phyloP scores from a whole-genome alignment of 2,888 invertebrate species.

The Mesorhabditis belari region DNA sequence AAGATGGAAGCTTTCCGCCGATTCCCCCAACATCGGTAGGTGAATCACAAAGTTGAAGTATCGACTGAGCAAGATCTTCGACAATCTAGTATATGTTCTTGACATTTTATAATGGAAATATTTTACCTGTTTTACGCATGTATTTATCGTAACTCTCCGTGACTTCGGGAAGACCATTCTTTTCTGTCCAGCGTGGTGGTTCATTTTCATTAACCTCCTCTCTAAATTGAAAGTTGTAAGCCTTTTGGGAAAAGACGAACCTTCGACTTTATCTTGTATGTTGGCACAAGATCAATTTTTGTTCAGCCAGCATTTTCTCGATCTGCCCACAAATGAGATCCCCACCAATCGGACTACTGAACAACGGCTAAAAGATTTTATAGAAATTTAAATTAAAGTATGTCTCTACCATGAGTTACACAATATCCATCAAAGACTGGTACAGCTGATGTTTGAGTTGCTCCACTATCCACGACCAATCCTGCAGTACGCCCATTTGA shows the following conservation, averaged over 20 bases:
- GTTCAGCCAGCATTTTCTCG: conserved; percentile 45
- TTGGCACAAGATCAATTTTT: conserved; percentile 66
- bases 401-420: conserved; percentile 58
- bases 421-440: conserved; percentile 96
- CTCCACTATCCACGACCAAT: conserved; percentile 90
- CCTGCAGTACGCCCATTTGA: conserved; percentile 81
- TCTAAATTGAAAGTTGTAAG: too few relatives aligned
- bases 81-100: conserved; percentile 44
- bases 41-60: conserved; percentile 77
- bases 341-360: conserved; percentile 88
- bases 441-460: conserved; percentile 93
- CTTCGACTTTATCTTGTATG: conserved; percentile 68
- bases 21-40: conserved; percentile 78
- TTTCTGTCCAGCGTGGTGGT: conserved; percentile 72
- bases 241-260: too few relatives aligned
- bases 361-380: conserved; percentile 67
- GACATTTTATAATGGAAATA: neutral
- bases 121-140: too few relatives aligned
- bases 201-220: conserved; percentile 86
- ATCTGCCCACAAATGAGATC: conserved; percentile 79
- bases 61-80: conserved; percentile 67
- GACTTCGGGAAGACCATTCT: conserved; percentile 61
- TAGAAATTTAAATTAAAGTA: neutral
- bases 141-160: conserved; percentile 91
- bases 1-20: conserved; percentile 78